A percentile compares a stretch with the other conserved stretches of the same genome.
phyloP scores from a whole-genome alignment of 2,113 vertebrate species.

The Hyla sarda region DNA sequence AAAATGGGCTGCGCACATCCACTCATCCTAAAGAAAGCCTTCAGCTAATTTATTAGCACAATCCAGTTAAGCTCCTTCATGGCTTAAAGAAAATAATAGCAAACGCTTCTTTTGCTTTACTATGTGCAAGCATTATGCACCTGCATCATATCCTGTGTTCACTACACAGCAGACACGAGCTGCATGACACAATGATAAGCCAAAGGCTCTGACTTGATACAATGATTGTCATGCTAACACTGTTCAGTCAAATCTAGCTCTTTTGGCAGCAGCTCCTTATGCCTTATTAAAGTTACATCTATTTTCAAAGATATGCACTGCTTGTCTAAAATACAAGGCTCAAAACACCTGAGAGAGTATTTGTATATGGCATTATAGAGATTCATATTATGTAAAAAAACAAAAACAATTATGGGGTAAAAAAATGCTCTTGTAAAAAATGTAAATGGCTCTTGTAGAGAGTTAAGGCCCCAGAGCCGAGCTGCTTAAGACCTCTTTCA shows the following conservation, averaged over 20 bases:
- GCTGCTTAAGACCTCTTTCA: too few species aligned
- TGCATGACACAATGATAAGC: slow-evolving; percentile 14
- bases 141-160: background rate
- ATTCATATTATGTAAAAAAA: too few species aligned
- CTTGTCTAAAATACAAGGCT: background rate
- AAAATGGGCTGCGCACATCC: background rate
- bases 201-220: background rate
- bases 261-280: background rate
- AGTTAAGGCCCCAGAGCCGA: too few species aligned
- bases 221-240: background rate
- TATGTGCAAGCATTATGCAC: background rate
- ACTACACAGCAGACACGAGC: background rate
- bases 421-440: too few species aligned
- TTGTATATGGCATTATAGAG: too few species aligned
- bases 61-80: background rate
- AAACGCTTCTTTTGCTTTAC: background rate
- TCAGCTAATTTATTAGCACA: slow-evolving; percentile 4
- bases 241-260: background rate
- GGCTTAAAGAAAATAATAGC: background rate
- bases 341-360: too few species aligned
- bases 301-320: background rate
- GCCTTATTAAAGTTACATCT: background rate
- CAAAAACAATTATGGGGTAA: too few species aligned
- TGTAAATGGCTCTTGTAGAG: too few species aligned
- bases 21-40: slow-evolving; percentile 1